These are phyloP conservation scores for Sebastes goodei DNA, from an alignment of 2,797 vertebrate species.

Conservation along the genomic window DNA sequence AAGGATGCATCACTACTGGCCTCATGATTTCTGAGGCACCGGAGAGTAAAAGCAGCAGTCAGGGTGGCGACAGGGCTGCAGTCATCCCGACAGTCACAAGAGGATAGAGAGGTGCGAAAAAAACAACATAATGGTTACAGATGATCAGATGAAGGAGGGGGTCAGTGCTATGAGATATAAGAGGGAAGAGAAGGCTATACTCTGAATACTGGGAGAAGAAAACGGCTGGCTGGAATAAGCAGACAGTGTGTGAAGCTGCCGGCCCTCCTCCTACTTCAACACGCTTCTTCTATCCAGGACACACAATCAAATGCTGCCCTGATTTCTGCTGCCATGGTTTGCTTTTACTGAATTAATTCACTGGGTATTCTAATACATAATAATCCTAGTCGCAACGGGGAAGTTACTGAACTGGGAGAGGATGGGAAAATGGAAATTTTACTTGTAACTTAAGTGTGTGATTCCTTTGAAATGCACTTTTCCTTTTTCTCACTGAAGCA, in stretches of 20 bases:
- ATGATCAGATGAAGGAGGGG: conserved; percentile 45
- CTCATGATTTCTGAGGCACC: conserved; percentile 53
- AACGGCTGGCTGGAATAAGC: conserved; percentile 68
- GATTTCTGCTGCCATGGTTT: conserved; percentile 20
- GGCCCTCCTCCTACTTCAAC: conserved; percentile 38
- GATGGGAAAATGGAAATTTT: background rate
- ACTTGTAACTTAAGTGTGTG: background rate
- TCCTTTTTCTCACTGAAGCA: background rate
- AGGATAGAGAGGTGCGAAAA: conserved; percentile 56
- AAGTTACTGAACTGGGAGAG: background rate
- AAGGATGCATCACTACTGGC: background rate
- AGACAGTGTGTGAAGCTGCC: conserved; percentile 48
- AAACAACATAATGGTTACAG: conserved; percentile 66
- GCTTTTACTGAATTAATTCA: background rate
- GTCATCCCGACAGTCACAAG: conserved; percentile 44
- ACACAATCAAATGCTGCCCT: conserved; percentile 39
- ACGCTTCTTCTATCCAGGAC: conserved; percentile 31
- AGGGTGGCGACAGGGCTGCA: conserved; percentile 37
- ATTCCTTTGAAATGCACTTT: background rate
- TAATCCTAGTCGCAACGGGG: background rate
- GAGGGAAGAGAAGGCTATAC: conserved; percentile 26
- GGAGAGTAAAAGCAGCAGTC: conserved; percentile 49
- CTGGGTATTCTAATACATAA: background rate
- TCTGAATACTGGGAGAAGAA: conserved; percentile 55
- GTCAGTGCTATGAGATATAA: conserved; percentile 8